Evolutionary conservation across 2,888 invertebrate genomes (phyloP), one percentile per base, ranked within the genome.

Genomic region (Scaptomyza cyrtandrae): DNA sequence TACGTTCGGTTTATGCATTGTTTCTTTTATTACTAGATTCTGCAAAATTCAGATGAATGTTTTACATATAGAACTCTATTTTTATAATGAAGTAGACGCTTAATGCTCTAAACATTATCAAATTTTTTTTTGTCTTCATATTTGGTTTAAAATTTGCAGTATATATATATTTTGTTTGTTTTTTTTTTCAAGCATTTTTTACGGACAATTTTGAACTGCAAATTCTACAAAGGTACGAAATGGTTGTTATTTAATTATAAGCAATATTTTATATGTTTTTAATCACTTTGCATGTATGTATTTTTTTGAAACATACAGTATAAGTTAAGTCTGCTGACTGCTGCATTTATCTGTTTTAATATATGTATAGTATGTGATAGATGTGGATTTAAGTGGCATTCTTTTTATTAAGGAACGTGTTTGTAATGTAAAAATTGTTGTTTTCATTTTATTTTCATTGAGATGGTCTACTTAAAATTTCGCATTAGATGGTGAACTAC

Each of bases 141-240:
- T 67, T 64, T 59, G 73, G 45, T 71, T 78, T 61, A 61, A 68
- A 74, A 78, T 71, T 71, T 48, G 63, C 43, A 35, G 35, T 31
- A 29, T 62, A 41, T 33, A 16, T 24, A 24, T 10, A 5, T 46
- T 29, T 31, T n/a, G 10, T n/a, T 29, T n/a, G 7, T 9, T 39
- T 29, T 29, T n/a, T 63, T 37, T 70, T 79, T 63, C 55, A 79
- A 82, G 80, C 69, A 60, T 64, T 71, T 66, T 86, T 79, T 73
- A 74, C 61, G 58, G 80, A 75, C 69, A 91, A 91, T 91, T 91
- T 91, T 90, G 90, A 91, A 91, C 91, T 91, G 91, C 91, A 88
- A 89, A 89, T 90, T 90, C 89, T 86, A 80, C 75, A 91, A 90
- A 91, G 91, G 91, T 91, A 91, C 91, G 88, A 86, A 82, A 76